phyloP scores from a whole-genome alignment of 37 sponge, comb jelly and placozoan species.

The Corticium candelabrum region DNA sequence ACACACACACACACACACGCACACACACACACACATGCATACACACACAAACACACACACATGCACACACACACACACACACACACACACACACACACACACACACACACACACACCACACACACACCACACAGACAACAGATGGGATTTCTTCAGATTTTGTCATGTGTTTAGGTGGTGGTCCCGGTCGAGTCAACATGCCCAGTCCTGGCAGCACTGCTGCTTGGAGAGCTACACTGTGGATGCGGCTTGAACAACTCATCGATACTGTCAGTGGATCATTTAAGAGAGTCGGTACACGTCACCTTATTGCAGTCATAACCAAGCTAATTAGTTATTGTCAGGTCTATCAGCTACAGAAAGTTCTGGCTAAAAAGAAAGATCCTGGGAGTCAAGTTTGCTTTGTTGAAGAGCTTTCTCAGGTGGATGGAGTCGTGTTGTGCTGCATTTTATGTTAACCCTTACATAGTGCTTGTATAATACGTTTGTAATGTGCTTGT shows the following conservation, averaged over 20 bases:
- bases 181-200: slow-evolving; percentile 32
- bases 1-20: too few relatives aligned
- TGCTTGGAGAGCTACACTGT: slow-evolving; percentile 80
- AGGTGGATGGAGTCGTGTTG: too few relatives aligned
- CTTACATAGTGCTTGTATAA: too few relatives aligned
- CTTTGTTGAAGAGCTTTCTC: slow-evolving; percentile 48
- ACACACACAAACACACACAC: too few relatives aligned
- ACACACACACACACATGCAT: too few relatives aligned
- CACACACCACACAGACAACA: too few relatives aligned
- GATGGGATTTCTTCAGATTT: too few relatives aligned
- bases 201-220: slow-evolving; percentile 34
- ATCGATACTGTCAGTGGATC: slow-evolving; percentile 41
- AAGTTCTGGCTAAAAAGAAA: slow-evolving; percentile 71
- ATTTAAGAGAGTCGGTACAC: slow-evolving; percentile 45
- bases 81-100: too few relatives aligned
- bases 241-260: slow-evolving; percentile 81
- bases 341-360: slow-evolving; percentile 53
- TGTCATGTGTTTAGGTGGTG: slow-evolving; percentile 8
- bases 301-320: not conserved
- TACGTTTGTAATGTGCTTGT: not conserved
- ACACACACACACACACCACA: too few relatives aligned
- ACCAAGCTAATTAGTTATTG: not conserved
- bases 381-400: slow-evolving; percentile 65
- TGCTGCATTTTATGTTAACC: too few relatives aligned
- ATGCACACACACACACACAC: too few relatives aligned